Percentiles rank a stretch among this genome's conserved stretches.
These are phyloP conservation scores for Solen grandis DNA, from an alignment of 1,140 invertebrate genomes.

Conservation along the genomic window DNA sequence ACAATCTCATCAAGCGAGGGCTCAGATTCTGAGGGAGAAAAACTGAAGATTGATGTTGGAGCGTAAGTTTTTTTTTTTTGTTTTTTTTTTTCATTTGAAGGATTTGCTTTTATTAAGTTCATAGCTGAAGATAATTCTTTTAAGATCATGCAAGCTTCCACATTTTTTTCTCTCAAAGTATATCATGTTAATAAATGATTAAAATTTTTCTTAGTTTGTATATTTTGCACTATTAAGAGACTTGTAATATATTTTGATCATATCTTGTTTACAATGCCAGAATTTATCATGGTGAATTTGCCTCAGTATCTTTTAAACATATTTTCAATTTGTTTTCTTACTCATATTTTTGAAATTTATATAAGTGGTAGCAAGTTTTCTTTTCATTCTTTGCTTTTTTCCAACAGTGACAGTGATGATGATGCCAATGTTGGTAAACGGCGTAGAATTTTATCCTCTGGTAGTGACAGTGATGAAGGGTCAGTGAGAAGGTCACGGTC, in stretches of 20 bases:
- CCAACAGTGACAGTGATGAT: constrained; percentile 83
- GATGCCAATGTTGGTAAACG: constrained; percentile 78
- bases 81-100: too few species aligned
- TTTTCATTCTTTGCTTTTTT: constrained; percentile 49
- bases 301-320: background rate
- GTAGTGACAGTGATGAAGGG: constrained; percentile 74
- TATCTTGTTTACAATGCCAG: too few species aligned
- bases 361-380: background rate
- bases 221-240: too few species aligned
- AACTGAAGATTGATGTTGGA: constrained; percentile 83
- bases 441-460: constrained; percentile 80
- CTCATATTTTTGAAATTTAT: background rate
- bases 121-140: background rate
- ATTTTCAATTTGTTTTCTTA: background rate
- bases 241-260: too few species aligned
- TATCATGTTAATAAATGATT: too few species aligned
- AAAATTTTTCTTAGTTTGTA: too few species aligned
- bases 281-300: too few species aligned
- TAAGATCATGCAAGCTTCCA: background rate
- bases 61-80: constrained; percentile 57
- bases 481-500: constrained; percentile 69
- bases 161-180: too few species aligned
- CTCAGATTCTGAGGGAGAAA: constrained; percentile 86
- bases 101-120: too few species aligned
- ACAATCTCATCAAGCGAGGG: constrained; percentile 95